A percentile compares a stretch with the other conserved stretches of the same genome.
Conservation (phyloP, 2,797 vertebrate species). For the Parambassis ranga region DNA sequence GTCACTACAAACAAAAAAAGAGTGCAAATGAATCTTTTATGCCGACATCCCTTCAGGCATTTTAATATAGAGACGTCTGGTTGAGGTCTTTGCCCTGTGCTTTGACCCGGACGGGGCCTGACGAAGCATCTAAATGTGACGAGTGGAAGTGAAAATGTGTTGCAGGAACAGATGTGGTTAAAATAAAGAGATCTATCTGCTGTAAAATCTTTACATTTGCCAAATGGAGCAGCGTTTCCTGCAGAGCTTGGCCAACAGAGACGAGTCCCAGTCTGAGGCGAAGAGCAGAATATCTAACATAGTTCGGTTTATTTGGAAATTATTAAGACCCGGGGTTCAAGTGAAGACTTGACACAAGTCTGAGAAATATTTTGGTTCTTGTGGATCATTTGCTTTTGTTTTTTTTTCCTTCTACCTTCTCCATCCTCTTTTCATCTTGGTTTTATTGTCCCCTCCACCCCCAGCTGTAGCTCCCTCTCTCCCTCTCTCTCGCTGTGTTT, state of each 20-base stretch:
- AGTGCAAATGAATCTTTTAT: no score
- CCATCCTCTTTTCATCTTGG: conserved; percentile 55
- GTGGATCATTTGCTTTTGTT: conserved; percentile 16
- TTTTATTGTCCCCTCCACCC: conserved; percentile 62
- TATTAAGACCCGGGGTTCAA: conserved; percentile 13
- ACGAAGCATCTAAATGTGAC: no score
- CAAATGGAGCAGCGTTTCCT: conserved; percentile 16
- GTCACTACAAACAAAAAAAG: no score
- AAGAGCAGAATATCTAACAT: conserved; percentile 24
- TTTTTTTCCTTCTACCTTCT: conserved; percentile 25
- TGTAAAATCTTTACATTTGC: conserved; percentile 17
- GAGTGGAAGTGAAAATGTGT: no score
- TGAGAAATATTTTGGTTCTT: not conserved
- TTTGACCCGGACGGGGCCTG: no score
- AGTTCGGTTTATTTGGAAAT: conserved; percentile 34
- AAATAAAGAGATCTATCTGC: conserved; percentile 22
- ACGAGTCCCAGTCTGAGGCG: conserved; percentile 6
- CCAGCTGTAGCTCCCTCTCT: conserved; percentile 58
- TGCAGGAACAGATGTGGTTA: conserved; percentile 45
- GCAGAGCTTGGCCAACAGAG: conserved; percentile 8
- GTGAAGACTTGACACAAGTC: conserved; percentile 21
- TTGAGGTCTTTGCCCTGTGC: no score
- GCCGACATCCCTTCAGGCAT: no score
- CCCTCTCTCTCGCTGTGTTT: conserved; percentile 28
- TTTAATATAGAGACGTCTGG: no score